Evolutionary conservation across 2,888 invertebrate genomes (phyloP), one percentile per base, ranked within the genome.

Genomic region (Amphiduros pacificus): DNA sequence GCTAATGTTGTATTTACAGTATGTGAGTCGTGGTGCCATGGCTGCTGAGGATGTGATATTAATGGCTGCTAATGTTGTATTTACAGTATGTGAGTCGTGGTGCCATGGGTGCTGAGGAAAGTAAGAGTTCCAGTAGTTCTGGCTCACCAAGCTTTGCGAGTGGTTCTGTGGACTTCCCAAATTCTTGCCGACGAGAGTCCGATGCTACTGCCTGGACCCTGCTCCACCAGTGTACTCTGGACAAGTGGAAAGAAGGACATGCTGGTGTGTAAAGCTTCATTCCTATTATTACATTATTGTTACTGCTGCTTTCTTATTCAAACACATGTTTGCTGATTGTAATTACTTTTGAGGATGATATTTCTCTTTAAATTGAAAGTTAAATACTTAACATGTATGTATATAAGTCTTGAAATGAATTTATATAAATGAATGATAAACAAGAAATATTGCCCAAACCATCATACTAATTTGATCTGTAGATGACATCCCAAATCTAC

Each of bases 161-260:
- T 40, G 63, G 60, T 11, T 51, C 58, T 17, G 62, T 64, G 1
- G 64, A 67, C 54, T 69, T 66, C 61, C 69, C 75, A 52, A 79
- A 79, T 71, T 73, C 75, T 69, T 75, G 75, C 67, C 65, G 75
- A n/a, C 74, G 75, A 62, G 77, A 76, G 52, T 71, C 73, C 49
- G 72, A 75, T 48, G 76, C 77, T 1, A 57, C 74, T 20, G 72
- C 79, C 3, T 81, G 81, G 80, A 77, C 78, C 4, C 71, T 81
- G 2, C 74, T 80, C 1, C 80, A 80, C 55, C 79, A 80, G 72
- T 78, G 78, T 61, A 76, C 78, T 1, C 61, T 79, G 31, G 78
- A 80, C 52, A 77, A 80, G 65, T 81, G 81, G 81, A 79, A 77
- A 65, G 69, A 71, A 24, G 79, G 80, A 24, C 79, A 80, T 72